Base-by-base conservation (phyloP, 1,140 invertebrate species). In the Onthophagus taurus region DNA sequence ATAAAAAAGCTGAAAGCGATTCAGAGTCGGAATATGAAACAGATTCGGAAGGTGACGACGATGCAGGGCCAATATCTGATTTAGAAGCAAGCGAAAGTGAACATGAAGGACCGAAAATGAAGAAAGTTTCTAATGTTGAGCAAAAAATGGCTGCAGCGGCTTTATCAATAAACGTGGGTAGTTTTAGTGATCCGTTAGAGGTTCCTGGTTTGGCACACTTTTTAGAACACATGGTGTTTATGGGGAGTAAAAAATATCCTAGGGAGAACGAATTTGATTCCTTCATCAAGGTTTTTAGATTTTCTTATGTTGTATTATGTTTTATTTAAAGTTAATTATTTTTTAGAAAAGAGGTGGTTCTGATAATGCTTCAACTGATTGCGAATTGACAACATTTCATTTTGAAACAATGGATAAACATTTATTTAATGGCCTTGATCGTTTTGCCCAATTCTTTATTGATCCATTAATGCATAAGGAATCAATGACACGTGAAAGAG, bases 161-260 rank as follows among this genome's bases (percentile, higher is more conserved):
- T 5, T 58, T 88, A 2, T 73, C 73, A 43, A 74, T 87, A 9
- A 74, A 77, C 26, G 82, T 83, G 20, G 82, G 83, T 13, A 79
- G 76, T 61, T 81, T 79, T 60, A 80, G 77, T 54, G 76, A 80
- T 61, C 88, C 88, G 0, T 55, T 64, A 30, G 71, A 85, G 29
- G 77, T 93, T 36, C 88, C 83, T 48, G 93, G 93, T 1, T 59
- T 96, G 52, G 89, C 92, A 1, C 92, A 97, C 67, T 94, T 97
- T 66, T 75, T 94, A 34, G 92, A 97, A 63, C 92, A 97, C 61
- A 94, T 96, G 89, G 80, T 97, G 4, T 96, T 94, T 58, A 88
- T 95, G 79, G 91, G 90, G 23, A 90, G 85, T 31, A 71, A 83
- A 57, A 90, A 88, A 56, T 92, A 82, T 68, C 84, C 86, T 3